Evolutionary conservation across 2,113 vertebrate species (phyloP), one percentile per base, ranked within the genome.

Genomic region (Dicaeum eximium): DNA sequence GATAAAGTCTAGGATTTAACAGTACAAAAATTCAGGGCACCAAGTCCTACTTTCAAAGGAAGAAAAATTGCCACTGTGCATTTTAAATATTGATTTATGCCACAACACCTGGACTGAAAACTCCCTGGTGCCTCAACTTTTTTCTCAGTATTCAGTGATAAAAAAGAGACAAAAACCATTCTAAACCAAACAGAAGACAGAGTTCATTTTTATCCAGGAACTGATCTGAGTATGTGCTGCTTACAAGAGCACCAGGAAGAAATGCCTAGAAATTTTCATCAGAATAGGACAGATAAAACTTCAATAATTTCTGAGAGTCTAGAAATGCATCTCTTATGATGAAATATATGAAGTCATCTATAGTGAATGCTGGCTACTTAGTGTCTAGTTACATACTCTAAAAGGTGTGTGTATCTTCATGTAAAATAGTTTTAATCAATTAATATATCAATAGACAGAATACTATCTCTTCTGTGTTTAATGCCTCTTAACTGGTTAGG

Each of bases 31-130:
- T 94, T 73, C 83, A 93, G 64, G 38, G 24, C 54, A 81, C 23
- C 65, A 84, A 87, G 72, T 74, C 22, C 31, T 56, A 28, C 40
- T 96, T 97, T 93, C 37, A 80, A 61, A 72, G 50, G 51, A 94
- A 93, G 56, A 95, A 96, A 90, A 93, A 81, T 73, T 58, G 61
- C 71, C 37, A 33, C 54, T 77, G 33, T 72, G 37, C 15, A 62
- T 96, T 97, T 97, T 87, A 96, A 97, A 95, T 97, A 97, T 94
- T 97, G 96, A 96, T 97, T 96, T 96, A 93, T 96, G 47, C 24
- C 51, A 79, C 47, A 92, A 79, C 51, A 97, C 70, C 71, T 88
- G 87, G 73, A 90, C 79, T 87, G 70, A 66, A 95, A 88, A 90
- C 28, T 93, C 86, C 44, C 70, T 50, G 42, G 64, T 92, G 82